Percentiles rank a stretch among this genome's conserved stretches.
Evolutionary conservation across 2,797 vertebrate species (phyloP).

Genomic region (Helarctos malayanus): DNA sequence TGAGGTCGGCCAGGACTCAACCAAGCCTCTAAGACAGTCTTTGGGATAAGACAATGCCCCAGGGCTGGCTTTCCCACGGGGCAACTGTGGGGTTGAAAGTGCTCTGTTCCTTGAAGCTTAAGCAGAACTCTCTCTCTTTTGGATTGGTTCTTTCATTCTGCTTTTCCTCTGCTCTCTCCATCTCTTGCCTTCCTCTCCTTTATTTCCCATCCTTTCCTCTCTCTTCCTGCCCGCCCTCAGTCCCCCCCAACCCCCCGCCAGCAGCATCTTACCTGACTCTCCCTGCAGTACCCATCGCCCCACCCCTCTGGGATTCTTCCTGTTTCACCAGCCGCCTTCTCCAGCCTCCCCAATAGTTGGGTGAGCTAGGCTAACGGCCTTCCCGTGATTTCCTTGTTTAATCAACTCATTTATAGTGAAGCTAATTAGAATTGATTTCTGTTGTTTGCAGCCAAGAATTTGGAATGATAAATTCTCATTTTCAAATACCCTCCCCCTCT

Average conservation of each 20-base stretch:
- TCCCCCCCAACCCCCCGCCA: too few species aligned
- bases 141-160: neutral
- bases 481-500: neutral
- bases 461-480: constrained; percentile 47
- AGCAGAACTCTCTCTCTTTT: neutral
- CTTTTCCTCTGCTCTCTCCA: neutral
- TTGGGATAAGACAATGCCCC: neutral
- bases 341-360: neutral
- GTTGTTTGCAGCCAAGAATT: constrained; percentile 34
- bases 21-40: neutral
- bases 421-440: constrained; percentile 56
- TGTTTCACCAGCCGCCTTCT: neutral
- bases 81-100: neutral
- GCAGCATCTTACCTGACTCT: neutral
- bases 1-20: neutral
- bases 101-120: neutral
- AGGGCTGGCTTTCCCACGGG: neutral
- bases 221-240: too few species aligned
- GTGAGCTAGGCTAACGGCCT: neutral
- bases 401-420: constrained; percentile 43
- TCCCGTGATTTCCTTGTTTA: constrained; percentile 35
- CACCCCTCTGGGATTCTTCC: neutral
- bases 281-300: neutral
- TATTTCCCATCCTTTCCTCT: neutral
- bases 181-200: neutral